Conservation (phyloP, 2,888 invertebrate genomes). For the Mechanitis mazaeus region DNA sequence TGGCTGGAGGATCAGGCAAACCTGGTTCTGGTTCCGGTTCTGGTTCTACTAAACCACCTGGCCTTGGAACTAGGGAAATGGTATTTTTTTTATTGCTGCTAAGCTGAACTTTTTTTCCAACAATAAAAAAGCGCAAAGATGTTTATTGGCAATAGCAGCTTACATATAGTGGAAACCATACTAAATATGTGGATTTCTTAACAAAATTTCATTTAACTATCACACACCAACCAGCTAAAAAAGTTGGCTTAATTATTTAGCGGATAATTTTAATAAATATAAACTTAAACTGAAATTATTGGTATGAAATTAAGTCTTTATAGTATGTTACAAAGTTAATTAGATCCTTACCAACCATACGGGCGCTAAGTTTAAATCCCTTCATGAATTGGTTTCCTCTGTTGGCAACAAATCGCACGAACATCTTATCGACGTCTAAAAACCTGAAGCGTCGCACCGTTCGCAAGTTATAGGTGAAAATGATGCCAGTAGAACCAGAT, state of each 20-base stretch:
- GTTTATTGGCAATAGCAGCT: no score
- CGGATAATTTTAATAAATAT: no score
- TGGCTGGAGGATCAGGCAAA: slow-evolving; percentile 37
- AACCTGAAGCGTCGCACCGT: slow-evolving; percentile 50
- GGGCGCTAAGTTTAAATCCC: slow-evolving; percentile 56
- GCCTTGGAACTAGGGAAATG: slow-evolving; percentile 34
- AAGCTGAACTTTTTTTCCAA: not conserved
- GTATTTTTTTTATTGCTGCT: no score
- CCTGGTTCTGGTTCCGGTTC: slow-evolving; percentile 37
- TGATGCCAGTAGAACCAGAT: slow-evolving; percentile 45
- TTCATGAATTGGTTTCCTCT: slow-evolving; percentile 34
- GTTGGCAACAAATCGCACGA: slow-evolving; percentile 52
- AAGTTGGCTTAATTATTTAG: no score
- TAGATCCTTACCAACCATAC: slow-evolving; percentile 53
- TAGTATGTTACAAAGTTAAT: not conserved
- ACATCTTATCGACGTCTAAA: slow-evolving; percentile 51
- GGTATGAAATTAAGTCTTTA: no score
- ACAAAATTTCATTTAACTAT: no score
- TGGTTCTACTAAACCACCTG: slow-evolving; percentile 35
- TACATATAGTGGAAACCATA: no score
- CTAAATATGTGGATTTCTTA: no score
- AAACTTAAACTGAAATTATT: no score
- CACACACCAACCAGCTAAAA: no score
- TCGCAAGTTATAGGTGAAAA: slow-evolving; percentile 53
- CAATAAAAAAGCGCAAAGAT: no score